Conservation (phyloP, 1,140 invertebrate genomes). For the Stenopsyche tienmushanensis region DNA sequence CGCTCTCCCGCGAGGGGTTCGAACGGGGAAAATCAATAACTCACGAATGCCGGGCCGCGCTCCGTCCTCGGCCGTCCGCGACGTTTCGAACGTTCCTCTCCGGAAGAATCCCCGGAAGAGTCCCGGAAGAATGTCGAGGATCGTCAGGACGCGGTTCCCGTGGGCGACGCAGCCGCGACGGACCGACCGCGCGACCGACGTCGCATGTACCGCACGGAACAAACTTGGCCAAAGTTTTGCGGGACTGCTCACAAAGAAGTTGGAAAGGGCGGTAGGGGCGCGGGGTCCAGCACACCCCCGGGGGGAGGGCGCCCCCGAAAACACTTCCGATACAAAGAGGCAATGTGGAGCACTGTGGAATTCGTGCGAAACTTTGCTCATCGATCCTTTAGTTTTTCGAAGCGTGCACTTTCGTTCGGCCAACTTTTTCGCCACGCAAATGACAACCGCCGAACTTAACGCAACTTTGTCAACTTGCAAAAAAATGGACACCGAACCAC, state of each 20-base stretch:
- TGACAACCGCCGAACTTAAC: too few species aligned
- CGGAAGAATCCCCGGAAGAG: constrained; percentile 39
- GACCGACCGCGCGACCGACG: constrained; percentile 53
- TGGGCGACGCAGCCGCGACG: not conserved
- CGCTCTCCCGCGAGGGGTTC: constrained; percentile 53
- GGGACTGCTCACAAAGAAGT: constrained; percentile 56
- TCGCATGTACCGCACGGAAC: constrained; percentile 47
- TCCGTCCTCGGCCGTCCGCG: constrained; percentile 34
- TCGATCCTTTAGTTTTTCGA: not conserved
- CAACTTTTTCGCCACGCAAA: too few species aligned
- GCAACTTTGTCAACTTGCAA: too few species aligned
- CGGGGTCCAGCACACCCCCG: constrained; percentile 36
- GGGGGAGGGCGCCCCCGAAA: constrained; percentile 7
- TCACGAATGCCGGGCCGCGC: constrained; percentile 53
- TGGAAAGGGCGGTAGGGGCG: constrained; percentile 38
- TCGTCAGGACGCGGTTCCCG: not conserved
- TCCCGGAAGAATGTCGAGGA: too few species aligned
- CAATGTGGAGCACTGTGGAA: constrained; percentile 2
- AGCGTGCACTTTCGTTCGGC: too few species aligned
- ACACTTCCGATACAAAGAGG: constrained; percentile 33
- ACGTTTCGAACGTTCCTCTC: constrained; percentile 1
- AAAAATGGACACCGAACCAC: too few species aligned
- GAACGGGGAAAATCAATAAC: constrained; percentile 59
- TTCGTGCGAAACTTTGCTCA: not conserved
- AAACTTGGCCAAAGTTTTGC: constrained; percentile 56